Conservation (phyloP, 2,113 vertebrate genomes). For the Corythornis madagascariensis region DNA sequence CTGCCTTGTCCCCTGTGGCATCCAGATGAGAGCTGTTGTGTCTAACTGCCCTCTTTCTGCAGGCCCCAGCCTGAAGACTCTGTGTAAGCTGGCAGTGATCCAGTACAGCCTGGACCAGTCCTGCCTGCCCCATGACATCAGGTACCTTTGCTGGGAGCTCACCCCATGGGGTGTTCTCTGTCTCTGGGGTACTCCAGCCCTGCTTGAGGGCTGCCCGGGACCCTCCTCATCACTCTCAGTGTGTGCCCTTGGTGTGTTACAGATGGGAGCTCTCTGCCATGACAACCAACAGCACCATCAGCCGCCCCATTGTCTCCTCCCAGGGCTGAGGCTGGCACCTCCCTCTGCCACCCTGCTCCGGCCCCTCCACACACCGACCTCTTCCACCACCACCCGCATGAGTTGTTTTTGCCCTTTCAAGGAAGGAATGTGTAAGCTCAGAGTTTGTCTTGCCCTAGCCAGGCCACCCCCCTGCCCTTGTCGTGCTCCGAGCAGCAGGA, state of each 20-base stretch:
- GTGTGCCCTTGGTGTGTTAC: conserved; percentile 17
- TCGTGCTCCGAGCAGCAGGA: not conserved
- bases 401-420: conserved; percentile 59
- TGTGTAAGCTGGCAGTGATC: conserved; percentile 98
- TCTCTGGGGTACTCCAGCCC: not conserved
- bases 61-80: conserved; percentile 98
- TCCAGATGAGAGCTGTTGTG: not conserved
- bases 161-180: not conserved
- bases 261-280: conserved; percentile 99
- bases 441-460: conserved; percentile 4
- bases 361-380: conserved; percentile 51
- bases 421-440: conserved; percentile 38
- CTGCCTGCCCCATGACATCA: conserved; percentile 96
- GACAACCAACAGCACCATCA: conserved; percentile 99
- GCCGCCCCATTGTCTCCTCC: conserved; percentile 94
- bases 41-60: conserved; percentile 6
- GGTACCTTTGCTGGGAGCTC: conserved; percentile 72
- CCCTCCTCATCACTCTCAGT: not conserved
- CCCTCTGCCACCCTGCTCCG: conserved; percentile 45
- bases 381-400: conserved; percentile 66
- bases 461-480: not conserved
- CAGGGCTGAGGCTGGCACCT: conserved; percentile 79
- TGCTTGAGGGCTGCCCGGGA: not conserved
- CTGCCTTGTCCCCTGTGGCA: not conserved
- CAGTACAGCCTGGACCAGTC: conserved; percentile 97